Base-by-base conservation (phyloP, 2,888 invertebrate species). In the Eurytoma adleriae region DNA sequence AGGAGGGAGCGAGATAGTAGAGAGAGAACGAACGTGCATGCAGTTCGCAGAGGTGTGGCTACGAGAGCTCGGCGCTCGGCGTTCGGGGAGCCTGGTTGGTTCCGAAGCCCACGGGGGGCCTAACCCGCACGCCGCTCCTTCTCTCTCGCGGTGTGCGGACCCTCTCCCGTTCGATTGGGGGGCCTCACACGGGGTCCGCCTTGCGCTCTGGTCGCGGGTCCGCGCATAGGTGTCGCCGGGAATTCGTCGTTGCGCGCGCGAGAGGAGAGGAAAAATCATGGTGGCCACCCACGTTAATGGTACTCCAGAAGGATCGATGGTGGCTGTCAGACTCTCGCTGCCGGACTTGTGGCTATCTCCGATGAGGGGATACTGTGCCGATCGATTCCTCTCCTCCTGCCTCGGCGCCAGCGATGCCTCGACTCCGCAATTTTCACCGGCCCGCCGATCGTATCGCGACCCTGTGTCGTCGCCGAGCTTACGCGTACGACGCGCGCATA, bases 51-150 rank as follows among this genome's bases (percentile, higher is more conserved):
- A 82, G 82, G 82, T 82, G 82, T 82, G 82, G 82, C 82, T 67
- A 62, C 64, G 67, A 71, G 81, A 78, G 70, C 57, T 69, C 66
- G 20, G 74, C 40, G 59, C 78, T 67, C 50, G 20, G 71, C 74
- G 24, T 66, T 59, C 61, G 69, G 69, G 64, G 67, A 7, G 71
- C 64, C 78, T 81, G 81, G 81, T 81, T 81, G 81, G 81, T 70
- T 77, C 78, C 50, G 76, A 62, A 71, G 79, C 77, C 79, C 79
- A 77, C 82, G 79, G 82, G 82, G 82, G 82, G 82, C 79, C 79
- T 74, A 59, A 79, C 79, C 74, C 74, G 59, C 40, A 7, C 69
- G 59, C 40, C 73, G 48, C 30, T 48, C 69, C 68, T 73, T 64
- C 59, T 64, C 79, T 73, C 78, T 54, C 54, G 14, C 54, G n/a